Evolutionary conservation across 2,113 vertebrate genomes (phyloP).

Genomic region (Cettia cetti): DNA sequence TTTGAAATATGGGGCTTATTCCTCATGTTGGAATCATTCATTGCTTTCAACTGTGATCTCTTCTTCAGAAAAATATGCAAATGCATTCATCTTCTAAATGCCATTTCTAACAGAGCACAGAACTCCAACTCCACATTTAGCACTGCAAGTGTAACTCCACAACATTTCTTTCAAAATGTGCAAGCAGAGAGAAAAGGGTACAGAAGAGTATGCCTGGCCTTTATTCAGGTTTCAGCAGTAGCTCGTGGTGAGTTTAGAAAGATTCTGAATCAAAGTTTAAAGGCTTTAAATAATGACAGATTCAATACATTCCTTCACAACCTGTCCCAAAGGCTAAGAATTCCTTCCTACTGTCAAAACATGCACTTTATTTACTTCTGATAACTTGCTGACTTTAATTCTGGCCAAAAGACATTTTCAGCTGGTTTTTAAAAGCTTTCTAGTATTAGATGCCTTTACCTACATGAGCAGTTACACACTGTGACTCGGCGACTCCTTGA

Average conservation of each 20-base stretch:
- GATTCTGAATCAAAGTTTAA: neutral
- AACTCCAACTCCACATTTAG: slow-evolving; percentile 51
- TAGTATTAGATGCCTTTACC: neutral
- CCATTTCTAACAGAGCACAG: slow-evolving; percentile 29
- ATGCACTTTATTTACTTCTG: neutral
- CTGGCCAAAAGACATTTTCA: neutral
- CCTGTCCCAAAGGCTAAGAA: neutral
- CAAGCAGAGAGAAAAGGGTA: slow-evolving; percentile 15
- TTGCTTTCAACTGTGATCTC: slow-evolving; percentile 4
- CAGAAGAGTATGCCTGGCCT: neutral
- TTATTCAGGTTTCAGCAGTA: slow-evolving; percentile 11
- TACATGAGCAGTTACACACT: neutral
- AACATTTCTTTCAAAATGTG: slow-evolving; percentile 27
- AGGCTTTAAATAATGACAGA: neutral
- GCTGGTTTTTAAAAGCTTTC: neutral
- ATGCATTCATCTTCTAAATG: slow-evolving; percentile 45
- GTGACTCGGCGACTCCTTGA: neutral
- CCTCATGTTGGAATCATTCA: neutral
- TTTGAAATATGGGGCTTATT: neutral
- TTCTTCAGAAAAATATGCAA: slow-evolving; percentile 57
- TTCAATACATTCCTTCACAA: neutral
- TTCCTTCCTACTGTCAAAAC: neutral
- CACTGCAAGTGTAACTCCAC: slow-evolving; percentile 39
- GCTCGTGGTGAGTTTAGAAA: neutral
- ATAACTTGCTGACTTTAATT: neutral